Evolutionary conservation across 2,797 vertebrate genomes (phyloP).

Genomic region (Gila robusta): DNA sequence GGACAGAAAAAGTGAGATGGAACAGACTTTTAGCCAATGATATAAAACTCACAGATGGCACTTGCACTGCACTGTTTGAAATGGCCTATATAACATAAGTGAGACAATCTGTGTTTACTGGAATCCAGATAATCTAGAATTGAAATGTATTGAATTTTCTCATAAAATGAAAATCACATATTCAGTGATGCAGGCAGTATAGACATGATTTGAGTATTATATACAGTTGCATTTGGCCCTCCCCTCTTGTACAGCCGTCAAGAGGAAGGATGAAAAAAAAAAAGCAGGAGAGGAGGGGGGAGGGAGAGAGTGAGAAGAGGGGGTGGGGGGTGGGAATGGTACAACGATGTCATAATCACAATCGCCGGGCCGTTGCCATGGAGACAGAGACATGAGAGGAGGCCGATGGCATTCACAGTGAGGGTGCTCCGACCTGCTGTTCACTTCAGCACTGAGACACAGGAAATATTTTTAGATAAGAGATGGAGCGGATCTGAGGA

Average conservation of each 20-base stretch:
- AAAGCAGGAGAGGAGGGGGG: not conserved
- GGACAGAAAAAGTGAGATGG: not conserved
- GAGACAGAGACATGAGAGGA: slow-evolving; percentile 61
- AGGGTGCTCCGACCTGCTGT: slow-evolving; percentile 58
- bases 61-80: slow-evolving; percentile 15
- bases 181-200: not conserved
- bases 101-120: slow-evolving; percentile 13
- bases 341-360: slow-evolving; percentile 68
- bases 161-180: not conserved
- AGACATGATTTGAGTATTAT: not conserved
- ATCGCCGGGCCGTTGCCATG: slow-evolving; percentile 63
- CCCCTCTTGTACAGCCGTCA: not conserved
- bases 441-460: slow-evolving; percentile 28
- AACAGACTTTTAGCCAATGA: not conserved
- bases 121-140: not conserved
- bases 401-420: slow-evolving; percentile 57
- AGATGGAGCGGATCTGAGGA: slow-evolving; percentile 9
- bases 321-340: slow-evolving; percentile 20
- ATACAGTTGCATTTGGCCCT: not conserved
- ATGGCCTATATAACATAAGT: not conserved
- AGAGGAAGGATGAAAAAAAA: not conserved
- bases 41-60: slow-evolving; percentile 26
- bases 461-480: slow-evolving; percentile 28
- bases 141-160: not conserved
- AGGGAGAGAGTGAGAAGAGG: slow-evolving; percentile 3